These are phyloP conservation scores for Heliangelus exortis DNA, from an alignment of 2,797 vertebrate genomes.

Conservation along the genomic window DNA sequence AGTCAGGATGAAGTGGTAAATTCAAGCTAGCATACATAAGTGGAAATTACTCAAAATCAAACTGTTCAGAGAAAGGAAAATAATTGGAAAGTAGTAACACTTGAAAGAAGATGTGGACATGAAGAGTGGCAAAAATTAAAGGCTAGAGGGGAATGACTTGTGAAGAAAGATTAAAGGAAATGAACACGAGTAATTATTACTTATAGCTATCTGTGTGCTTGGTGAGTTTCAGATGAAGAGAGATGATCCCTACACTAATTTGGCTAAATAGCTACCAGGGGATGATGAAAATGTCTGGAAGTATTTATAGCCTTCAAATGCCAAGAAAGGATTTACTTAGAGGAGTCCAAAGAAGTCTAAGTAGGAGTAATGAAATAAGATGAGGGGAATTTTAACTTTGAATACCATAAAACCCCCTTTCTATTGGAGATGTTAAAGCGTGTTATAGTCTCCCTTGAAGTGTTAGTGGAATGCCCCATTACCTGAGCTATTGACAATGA, in stretches of 20 bases:
- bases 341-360: slow-evolving; percentile 42
- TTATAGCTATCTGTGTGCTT: slow-evolving; percentile 39
- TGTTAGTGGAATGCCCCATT: background rate
- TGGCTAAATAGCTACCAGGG: slow-evolving; percentile 53
- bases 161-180: slow-evolving; percentile 68
- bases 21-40: background rate
- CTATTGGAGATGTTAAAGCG: background rate
- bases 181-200: slow-evolving; percentile 57
- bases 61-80: slow-evolving; percentile 16
- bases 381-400: slow-evolving; percentile 15
- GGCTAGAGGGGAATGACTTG: slow-evolving; percentile 44
- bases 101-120: slow-evolving; percentile 24
- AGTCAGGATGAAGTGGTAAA: slow-evolving; percentile 10
- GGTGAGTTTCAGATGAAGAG: slow-evolving; percentile 40
- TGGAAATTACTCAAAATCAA: slow-evolving; percentile 23
- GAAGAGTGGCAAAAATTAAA: slow-evolving; percentile 51
- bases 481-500: background rate
- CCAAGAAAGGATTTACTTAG: slow-evolving; percentile 45
- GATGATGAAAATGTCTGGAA: slow-evolving; percentile 50
- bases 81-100: slow-evolving; percentile 29
- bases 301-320: slow-evolving; percentile 54
- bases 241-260: slow-evolving; percentile 57
- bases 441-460: background rate
- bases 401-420: background rate
- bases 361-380: slow-evolving; percentile 51